These are phyloP conservation scores for Lathronympha strigana DNA, from an alignment of 2,888 invertebrate species.

Conservation along the genomic window DNA sequence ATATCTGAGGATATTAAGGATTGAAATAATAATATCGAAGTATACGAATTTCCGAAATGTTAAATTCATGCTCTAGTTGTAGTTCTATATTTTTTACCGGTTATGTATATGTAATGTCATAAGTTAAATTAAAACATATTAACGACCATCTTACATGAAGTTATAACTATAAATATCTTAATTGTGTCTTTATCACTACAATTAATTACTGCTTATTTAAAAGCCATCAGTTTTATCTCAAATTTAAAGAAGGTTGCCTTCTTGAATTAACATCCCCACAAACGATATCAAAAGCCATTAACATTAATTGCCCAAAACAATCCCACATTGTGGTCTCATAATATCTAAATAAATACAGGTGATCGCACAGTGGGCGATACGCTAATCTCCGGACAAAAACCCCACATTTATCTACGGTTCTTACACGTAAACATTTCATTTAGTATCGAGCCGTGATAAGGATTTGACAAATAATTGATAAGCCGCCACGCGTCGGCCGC, in stretches of 20 bases:
- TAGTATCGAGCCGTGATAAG: slow-evolving; percentile 46
- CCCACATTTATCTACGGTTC: slow-evolving; percentile 36
- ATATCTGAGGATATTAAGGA: not conserved
- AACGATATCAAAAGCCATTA: slow-evolving; percentile 15
- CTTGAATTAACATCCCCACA: not conserved
- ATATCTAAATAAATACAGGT: slow-evolving; percentile 39
- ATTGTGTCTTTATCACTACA: not conserved
- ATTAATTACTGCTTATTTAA: slow-evolving; percentile 1
- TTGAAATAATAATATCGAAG: too few species aligned
- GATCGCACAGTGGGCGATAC: slow-evolving; percentile 40
- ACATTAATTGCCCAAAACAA: slow-evolving; percentile 30
- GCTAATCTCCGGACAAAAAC: slow-evolving; percentile 42
- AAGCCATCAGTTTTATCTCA: not conserved
- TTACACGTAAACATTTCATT: slow-evolving; percentile 40
- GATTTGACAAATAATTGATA: slow-evolving; percentile 59
- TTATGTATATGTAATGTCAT: not conserved
- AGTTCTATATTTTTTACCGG: too few species aligned
- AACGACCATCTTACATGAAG: not conserved
- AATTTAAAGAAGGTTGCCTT: not conserved
- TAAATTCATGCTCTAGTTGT: not conserved
- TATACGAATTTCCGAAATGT: too few species aligned
- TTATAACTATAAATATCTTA: not conserved
- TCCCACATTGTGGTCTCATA: slow-evolving; percentile 32
- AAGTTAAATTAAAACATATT: not conserved
- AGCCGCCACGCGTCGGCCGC: slow-evolving; percentile 51